Conservation (phyloP, 1,140 invertebrate genomes). For the Scaptomyza montana region DNA sequence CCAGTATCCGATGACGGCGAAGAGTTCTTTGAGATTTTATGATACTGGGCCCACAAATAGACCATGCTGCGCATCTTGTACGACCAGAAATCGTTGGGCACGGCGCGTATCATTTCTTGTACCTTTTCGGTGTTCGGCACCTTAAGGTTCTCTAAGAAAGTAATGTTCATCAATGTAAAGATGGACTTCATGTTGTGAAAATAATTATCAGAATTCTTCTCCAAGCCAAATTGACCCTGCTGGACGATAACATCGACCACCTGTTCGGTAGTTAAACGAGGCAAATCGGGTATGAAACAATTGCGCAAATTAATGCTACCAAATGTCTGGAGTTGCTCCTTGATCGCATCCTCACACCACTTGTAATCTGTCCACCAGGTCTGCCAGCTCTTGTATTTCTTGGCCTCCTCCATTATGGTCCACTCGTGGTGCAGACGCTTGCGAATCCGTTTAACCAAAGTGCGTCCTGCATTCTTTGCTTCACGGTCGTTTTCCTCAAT, state of each 20-base stretch:
- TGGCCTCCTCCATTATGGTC: conserved; percentile 38
- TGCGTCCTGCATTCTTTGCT: conserved; percentile 52
- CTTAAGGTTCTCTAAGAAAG: conserved; percentile 61
- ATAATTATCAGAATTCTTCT: conserved; percentile 64
- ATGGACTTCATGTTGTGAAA: conserved; percentile 67
- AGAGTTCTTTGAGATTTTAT: conserved; percentile 37
- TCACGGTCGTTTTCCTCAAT: conserved; percentile 25
- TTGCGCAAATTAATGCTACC: conserved; percentile 60
- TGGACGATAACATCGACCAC: conserved; percentile 58
- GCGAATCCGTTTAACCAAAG: conserved; percentile 45
- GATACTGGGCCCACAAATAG: conserved; percentile 60
- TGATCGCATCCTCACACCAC: conserved; percentile 51
- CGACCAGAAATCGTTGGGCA: conserved; percentile 65
- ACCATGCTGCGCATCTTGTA: conserved; percentile 70
- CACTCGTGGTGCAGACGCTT: conserved; percentile 61
- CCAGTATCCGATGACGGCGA: conserved; percentile 31
- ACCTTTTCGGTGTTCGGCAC: conserved; percentile 47
- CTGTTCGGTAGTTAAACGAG: conserved; percentile 56
- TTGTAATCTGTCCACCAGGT: conserved; percentile 68
- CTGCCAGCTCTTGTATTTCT: conserved; percentile 54
- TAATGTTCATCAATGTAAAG: conserved; percentile 65
- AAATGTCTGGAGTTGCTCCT: conserved; percentile 39
- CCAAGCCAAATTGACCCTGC: conserved; percentile 54
- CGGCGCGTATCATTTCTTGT: conserved; percentile 58
- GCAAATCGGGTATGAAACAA: conserved; percentile 64